A percentile compares a stretch with the other conserved stretches of the same genome.
phyloP scores from a whole-genome alignment of 2,888 invertebrate species.

The Empis livida region DNA sequence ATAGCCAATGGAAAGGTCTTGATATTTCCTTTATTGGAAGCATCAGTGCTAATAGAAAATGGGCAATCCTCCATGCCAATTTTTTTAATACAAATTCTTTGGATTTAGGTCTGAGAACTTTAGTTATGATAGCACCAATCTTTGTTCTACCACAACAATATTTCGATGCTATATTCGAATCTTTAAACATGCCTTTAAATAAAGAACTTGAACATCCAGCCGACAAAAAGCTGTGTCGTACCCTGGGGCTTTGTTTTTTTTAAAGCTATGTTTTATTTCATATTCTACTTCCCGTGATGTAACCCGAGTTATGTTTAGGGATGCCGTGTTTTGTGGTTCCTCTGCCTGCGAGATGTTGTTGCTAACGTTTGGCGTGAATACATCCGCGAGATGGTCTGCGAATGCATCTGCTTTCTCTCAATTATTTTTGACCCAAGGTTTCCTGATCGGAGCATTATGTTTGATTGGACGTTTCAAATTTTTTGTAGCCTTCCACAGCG shows the following conservation, averaged over 20 bases:
- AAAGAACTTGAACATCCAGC: neutral
- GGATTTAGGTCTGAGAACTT: neutral
- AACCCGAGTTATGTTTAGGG: neutral
- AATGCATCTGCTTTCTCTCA: too few species aligned
- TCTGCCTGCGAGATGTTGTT: neutral
- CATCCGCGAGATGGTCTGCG: neutral
- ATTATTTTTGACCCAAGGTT: too few species aligned
- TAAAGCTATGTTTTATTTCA: neutral
- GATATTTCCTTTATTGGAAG: constrained; percentile 1
- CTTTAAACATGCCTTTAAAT: neutral
- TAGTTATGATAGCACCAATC: neutral
- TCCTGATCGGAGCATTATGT: neutral
- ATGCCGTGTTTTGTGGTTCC: neutral
- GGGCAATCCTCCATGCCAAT: neutral
- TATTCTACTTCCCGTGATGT: too few species aligned
- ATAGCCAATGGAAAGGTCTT: neutral
- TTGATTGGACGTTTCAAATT: neutral
- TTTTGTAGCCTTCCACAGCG: neutral
- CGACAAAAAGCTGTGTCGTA: constrained; percentile 6
- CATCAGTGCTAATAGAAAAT: constrained; percentile 1
- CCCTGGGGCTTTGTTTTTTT: constrained; percentile 14
- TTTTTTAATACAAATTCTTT: neutral
- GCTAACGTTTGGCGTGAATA: neutral
- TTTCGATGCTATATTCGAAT: neutral
- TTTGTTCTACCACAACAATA: neutral